Evolutionary conservation across 2,797 vertebrate species (phyloP).

Genomic region (Falco cherrug): DNA sequence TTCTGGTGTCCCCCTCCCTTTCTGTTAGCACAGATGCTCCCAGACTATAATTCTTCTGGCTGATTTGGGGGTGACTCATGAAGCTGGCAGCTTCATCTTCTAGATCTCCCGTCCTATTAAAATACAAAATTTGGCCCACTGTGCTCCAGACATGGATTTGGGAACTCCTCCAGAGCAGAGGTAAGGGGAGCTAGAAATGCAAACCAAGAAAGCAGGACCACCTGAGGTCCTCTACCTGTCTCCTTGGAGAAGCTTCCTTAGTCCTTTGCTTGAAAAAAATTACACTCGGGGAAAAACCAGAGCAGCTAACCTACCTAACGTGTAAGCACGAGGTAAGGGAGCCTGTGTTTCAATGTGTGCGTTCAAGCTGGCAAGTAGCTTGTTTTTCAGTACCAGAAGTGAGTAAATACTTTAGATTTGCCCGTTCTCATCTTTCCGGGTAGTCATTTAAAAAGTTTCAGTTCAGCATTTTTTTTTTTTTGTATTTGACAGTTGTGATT

Average conservation of each 20-base stretch:
- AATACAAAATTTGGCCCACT: neutral
- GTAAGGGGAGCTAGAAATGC: neutral
- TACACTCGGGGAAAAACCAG: fast-evolving
- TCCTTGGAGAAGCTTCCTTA: neutral
- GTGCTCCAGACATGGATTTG: fast-evolving
- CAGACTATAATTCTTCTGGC: neutral
- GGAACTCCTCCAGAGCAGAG: neutral
- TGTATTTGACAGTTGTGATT: neutral
- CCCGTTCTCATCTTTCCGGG: neutral
- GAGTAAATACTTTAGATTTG: neutral
- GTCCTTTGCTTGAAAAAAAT: neutral
- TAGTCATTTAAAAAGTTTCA: neutral
- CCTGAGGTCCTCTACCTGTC: neutral
- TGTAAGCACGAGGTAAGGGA: neutral
- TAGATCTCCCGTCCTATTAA: neutral
- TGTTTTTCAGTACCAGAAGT: neutral
- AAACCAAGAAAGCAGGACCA: neutral
- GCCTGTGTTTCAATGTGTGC: neutral
- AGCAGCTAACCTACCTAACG: neutral
- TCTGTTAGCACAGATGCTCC: neutral
- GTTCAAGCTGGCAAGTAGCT: neutral
- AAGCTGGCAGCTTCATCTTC: neutral
- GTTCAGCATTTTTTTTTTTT: neutral
- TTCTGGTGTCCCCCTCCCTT: neutral
- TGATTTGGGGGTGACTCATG: neutral